Conservation (phyloP, 1,140 invertebrate genomes). For the Cheumatopsyche charites region DNA sequence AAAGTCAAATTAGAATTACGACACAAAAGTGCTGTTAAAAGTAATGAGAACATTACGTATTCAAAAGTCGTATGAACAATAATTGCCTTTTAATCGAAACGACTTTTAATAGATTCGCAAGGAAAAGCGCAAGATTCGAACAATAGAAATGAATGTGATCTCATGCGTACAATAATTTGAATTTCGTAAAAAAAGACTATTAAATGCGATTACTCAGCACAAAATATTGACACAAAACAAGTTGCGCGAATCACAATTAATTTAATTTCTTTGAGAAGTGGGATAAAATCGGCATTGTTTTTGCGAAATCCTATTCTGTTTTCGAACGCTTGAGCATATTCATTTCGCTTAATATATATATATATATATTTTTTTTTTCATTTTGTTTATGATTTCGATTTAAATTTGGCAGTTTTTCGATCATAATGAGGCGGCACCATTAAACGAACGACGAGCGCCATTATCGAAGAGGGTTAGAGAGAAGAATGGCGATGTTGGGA, state of each 20-base stretch:
- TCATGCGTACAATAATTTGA: not conserved
- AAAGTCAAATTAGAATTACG: no score
- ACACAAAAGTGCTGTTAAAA: no score
- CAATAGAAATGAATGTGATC: no score
- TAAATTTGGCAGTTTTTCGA: not conserved
- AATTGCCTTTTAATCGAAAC: no score
- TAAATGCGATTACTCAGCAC: constrained; percentile 16
- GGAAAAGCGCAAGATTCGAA: no score
- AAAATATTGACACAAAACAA: constrained; percentile 13
- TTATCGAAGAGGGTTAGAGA: constrained; percentile 28
- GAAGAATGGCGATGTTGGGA: constrained; percentile 5
- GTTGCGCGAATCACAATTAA: not conserved
- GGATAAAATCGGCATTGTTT: constrained; percentile 1
- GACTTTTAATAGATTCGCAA: no score
- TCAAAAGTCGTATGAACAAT: no score
- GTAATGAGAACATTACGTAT: no score
- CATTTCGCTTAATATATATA: no score
- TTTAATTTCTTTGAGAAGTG: not conserved
- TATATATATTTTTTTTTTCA: not conserved
- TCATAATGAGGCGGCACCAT: not conserved
- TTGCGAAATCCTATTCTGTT: not conserved
- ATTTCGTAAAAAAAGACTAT: not conserved
- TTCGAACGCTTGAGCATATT: no score
- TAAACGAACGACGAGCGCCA: not conserved
- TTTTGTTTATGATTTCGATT: not conserved